Conservation (phyloP, 2,797 vertebrate species). For the Phoebastria nigripes region DNA sequence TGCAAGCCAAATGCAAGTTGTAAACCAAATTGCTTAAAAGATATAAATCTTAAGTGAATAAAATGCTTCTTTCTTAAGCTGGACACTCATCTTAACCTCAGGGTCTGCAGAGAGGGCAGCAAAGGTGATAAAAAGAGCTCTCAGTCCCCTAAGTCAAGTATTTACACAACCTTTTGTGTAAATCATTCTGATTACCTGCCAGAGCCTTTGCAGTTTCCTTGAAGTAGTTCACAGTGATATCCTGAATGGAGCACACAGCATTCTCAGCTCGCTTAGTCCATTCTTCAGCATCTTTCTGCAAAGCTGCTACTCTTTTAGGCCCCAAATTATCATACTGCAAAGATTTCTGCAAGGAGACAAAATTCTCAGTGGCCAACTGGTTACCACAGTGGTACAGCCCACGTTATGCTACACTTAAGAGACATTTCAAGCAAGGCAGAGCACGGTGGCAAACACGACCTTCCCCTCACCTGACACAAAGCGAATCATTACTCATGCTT, state of each 20-base stretch:
- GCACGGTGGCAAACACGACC: background rate
- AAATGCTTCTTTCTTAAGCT: background rate
- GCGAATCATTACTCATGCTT: background rate
- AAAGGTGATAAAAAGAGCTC: background rate
- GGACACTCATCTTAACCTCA: background rate
- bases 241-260: slow-evolving; percentile 89
- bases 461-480: background rate
- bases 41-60: background rate
- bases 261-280: slow-evolving; percentile 85
- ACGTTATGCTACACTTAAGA: background rate
- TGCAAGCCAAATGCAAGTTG: background rate
- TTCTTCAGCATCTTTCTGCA: slow-evolving; percentile 87
- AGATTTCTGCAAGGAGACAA: slow-evolving; percentile 81
- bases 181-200: slow-evolving; percentile 75
- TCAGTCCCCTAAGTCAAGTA: background rate
- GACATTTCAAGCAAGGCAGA: background rate
- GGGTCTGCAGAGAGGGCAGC: background rate
- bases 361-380: background rate
- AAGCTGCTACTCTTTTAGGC: slow-evolving; percentile 84
- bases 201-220: slow-evolving; percentile 87
- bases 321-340: slow-evolving; percentile 87
- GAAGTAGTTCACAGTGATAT: slow-evolving; percentile 94
- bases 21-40: background rate
- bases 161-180: background rate
- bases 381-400: background rate